These are phyloP conservation scores for Coluber constrictor DNA, from an alignment of 2,797 vertebrate species.

Conservation along the genomic window DNA sequence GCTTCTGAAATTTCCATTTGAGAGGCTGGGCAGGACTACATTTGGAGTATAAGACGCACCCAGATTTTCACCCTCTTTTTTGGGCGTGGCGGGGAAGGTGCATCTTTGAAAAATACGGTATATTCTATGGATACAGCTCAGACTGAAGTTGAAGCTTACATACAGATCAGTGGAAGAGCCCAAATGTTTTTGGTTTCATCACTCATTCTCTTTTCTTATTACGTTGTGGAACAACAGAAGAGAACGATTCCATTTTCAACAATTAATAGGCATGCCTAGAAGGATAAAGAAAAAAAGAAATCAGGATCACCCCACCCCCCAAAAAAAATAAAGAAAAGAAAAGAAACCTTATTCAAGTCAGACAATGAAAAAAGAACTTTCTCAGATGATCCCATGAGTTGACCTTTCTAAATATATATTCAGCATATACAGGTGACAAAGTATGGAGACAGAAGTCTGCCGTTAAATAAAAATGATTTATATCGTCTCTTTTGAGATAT, in stretches of 20 bases:
- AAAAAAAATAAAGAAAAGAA: slow-evolving; percentile 71
- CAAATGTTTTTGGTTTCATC: neutral
- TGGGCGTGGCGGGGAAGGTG: too few relatives aligned
- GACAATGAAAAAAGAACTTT: slow-evolving; percentile 52
- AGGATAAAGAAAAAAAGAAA: slow-evolving; percentile 46
- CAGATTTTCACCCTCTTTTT: too few relatives aligned
- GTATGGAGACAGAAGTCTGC: slow-evolving; percentile 55
- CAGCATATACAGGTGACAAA: slow-evolving; percentile 60
- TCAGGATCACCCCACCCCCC: slow-evolving; percentile 46
- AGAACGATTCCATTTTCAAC: slow-evolving; percentile 41
- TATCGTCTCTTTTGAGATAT: slow-evolving; percentile 30
- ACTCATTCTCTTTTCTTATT: neutral
- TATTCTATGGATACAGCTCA: neutral
- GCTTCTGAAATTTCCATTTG: too few relatives aligned
- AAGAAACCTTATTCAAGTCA: slow-evolving; percentile 62
- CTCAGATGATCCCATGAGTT: slow-evolving; percentile 61
- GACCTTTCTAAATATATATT: slow-evolving; percentile 72
- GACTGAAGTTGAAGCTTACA: neutral
- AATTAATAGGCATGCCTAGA: slow-evolving; percentile 47
- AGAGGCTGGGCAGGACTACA: too few relatives aligned
- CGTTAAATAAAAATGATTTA: slow-evolving; percentile 67
- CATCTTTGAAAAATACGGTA: too few relatives aligned
- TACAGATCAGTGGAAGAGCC: neutral
- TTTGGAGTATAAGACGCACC: too few relatives aligned
- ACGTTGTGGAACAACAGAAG: neutral